Evolutionary conservation across 2,797 vertebrate genomes (phyloP).

Genomic region (Chiloscyllium punctatum): DNA sequence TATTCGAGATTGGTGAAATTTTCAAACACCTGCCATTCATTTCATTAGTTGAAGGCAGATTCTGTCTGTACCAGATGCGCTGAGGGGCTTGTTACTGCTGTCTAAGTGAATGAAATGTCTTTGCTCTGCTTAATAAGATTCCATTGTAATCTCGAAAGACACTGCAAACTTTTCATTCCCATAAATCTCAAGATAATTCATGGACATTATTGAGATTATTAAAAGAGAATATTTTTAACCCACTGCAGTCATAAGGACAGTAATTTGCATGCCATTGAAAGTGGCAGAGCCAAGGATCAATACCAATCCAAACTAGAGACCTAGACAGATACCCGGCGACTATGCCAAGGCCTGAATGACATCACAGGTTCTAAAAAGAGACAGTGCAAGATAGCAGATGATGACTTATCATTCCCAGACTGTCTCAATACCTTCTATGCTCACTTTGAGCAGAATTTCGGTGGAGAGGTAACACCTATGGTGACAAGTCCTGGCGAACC

Average conservation of each 20-base stretch:
- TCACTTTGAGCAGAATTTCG: too few species aligned
- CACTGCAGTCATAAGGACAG: neutral
- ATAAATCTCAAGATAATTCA: neutral
- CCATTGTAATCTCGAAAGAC: neutral
- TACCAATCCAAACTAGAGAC: too few species aligned
- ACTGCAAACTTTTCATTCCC: neutral
- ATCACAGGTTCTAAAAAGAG: too few species aligned
- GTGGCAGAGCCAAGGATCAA: too few species aligned
- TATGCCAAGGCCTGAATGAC: too few species aligned
- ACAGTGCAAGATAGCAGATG: too few species aligned
- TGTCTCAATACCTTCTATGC: too few species aligned
- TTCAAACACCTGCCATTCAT: neutral
- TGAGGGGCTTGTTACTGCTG: neutral
- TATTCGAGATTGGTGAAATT: neutral
- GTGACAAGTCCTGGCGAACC: too few species aligned
- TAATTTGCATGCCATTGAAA: neutral
- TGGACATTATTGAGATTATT: neutral
- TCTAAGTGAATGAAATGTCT: neutral
- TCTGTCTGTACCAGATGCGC: neutral
- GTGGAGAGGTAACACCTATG: too few species aligned
- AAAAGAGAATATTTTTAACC: neutral
- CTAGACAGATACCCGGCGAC: too few species aligned
- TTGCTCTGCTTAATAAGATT: neutral
- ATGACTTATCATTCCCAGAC: too few species aligned
- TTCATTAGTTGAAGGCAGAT: neutral